Conservation (phyloP, 2,888 invertebrate species). For the Rhimphoctona megacephalus region DNA sequence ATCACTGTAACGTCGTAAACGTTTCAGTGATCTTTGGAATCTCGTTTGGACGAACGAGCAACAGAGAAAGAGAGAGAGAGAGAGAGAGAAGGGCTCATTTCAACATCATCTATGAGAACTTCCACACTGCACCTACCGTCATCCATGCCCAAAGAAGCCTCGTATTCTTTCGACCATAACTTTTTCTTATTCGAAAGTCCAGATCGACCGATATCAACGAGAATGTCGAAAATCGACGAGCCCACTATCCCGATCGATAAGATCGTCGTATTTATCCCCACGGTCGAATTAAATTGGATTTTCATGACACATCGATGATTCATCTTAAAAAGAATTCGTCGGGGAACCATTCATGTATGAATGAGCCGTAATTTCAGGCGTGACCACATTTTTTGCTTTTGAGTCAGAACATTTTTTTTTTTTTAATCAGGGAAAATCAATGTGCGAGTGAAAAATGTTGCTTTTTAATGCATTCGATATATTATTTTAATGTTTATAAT, state of each 20-base stretch:
- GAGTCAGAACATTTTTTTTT: conserved; percentile 1
- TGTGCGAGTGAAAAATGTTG: neutral
- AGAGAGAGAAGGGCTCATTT: conserved; percentile 21
- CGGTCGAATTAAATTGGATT: conserved; percentile 18
- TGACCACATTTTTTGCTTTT: neutral
- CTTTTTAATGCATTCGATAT: no score
- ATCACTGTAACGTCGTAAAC: conserved; percentile 60
- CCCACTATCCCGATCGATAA: neutral
- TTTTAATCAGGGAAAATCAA: neutral
- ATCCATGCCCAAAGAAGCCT: conserved; percentile 17
- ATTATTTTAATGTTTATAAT: no score
- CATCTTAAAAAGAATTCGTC: conserved; percentile 1
- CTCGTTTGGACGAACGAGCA: conserved; percentile 59
- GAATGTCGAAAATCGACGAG: conserved; percentile 25
- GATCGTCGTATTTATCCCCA: conserved; percentile 15
- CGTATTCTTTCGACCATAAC: conserved; percentile 35
- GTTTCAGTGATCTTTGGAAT: conserved; percentile 68
- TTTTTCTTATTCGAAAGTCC: conserved; percentile 50
- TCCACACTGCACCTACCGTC: conserved; percentile 42
- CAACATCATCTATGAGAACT: conserved; percentile 12
- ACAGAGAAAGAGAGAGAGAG: conserved; percentile 6
- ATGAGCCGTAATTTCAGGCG: neutral
- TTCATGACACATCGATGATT: conserved; percentile 36
- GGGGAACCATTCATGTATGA: neutral
- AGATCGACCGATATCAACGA: conserved; percentile 31